Evolutionary conservation across 2,888 invertebrate species (phyloP).

Genomic region (Horisme vitalbata): DNA sequence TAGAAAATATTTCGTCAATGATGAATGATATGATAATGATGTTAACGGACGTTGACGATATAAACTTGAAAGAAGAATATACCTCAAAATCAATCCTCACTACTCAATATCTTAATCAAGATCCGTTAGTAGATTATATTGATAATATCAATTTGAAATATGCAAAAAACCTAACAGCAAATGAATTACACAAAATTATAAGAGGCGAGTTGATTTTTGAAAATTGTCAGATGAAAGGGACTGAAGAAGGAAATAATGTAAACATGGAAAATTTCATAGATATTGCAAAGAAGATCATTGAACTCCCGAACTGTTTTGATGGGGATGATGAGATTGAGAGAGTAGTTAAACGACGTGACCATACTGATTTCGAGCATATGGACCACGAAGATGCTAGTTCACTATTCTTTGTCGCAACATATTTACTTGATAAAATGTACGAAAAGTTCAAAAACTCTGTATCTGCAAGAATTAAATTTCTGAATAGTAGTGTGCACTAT

Average conservation of each 20-base stretch:
- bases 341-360: too few species aligned
- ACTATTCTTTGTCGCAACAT: conserved; percentile 3
- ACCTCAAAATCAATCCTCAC: too few species aligned
- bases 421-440: conserved; percentile 3
- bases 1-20: background rate
- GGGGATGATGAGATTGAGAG: too few species aligned
- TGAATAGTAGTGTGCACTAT: conserved; percentile 4
- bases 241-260: background rate
- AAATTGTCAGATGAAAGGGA: background rate
- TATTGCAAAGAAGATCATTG: background rate
- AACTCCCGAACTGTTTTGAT: background rate
- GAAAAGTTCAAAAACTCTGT: background rate
- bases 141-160: conserved; percentile 3
- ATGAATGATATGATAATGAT: too few species aligned
- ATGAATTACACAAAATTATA: background rate
- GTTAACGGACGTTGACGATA: too few species aligned
- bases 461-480: background rate
- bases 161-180: background rate
- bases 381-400: background rate
- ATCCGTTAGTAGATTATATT: conserved; percentile 3
- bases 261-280: background rate
- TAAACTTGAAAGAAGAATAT: too few species aligned
- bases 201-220: background rate
- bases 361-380: background rate
- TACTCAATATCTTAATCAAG: conserved; percentile 1